Base-by-base conservation (phyloP, 2,113 vertebrate species). In the Caranx melampygus region DNA sequence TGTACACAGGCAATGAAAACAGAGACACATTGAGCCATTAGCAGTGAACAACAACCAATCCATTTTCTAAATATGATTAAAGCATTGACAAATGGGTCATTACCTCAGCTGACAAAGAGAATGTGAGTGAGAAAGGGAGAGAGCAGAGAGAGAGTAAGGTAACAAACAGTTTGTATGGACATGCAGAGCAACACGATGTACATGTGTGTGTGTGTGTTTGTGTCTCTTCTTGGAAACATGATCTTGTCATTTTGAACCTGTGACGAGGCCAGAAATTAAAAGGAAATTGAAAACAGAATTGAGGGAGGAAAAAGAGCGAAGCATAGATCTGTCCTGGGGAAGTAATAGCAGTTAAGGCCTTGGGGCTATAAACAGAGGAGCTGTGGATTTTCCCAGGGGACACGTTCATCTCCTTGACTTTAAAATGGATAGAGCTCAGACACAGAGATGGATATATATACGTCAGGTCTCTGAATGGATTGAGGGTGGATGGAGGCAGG, bases 61-160 rank as follows among this genome's bases (percentile, higher is more conserved):
- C 44, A 79, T 87, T 88, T 52, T 77, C 68, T 77, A 87, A 90
- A 92, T 88, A 77, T 74, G 89, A 89, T 88, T 91, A 88, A 89
- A 91, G 64, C 65, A 64, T 87, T 83, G 82, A 88, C 78, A 89
- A 91, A 92, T 84, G 84, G 82, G 82, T 81, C 87, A 88, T 92
- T 91, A 86, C 47, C 76, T 35, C 5, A 52, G 59, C 83, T 75
- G 67, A 84, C 64, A 81, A 82, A 69, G 72, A 75, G 40, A 71
- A 70, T 33, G 59, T 40, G 31, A 75, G n/a, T 51, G 33, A 52
- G 40, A 33, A 10, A 7, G 5, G 33, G 6, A 31, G 26, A 80
- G 12, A 57, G 16, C 26, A n/a, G 5, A 40, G 40, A 40, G 54
- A 75, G 20, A 52, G 15, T 57, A 37, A 15, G 16, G 21, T 55